Conservation (phyloP, 2,888 invertebrate species). For the Anorthoa munda region DNA sequence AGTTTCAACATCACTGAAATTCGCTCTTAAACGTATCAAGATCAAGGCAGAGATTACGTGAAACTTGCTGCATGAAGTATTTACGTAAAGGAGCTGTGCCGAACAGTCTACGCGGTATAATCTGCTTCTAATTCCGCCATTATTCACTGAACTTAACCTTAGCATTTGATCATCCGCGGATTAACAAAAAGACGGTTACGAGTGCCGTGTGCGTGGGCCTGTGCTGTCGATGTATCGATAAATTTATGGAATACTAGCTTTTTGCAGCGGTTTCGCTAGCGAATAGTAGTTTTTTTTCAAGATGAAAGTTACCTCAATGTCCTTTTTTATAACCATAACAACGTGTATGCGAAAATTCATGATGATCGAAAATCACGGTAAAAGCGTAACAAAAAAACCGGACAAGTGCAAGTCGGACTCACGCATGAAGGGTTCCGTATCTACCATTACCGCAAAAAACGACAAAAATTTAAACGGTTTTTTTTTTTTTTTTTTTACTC, state of each 20-base stretch:
- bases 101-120: slow-evolving; percentile 41
- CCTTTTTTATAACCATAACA: no score
- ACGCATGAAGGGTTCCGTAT: no score
- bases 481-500: no score
- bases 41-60: slow-evolving; percentile 33
- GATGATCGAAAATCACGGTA: no score
- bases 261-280: background rate
- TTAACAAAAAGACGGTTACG: slow-evolving; percentile 62
- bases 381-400: no score
- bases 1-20: slow-evolving; percentile 12
- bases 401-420: no score
- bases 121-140: slow-evolving; percentile 55
- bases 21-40: slow-evolving; percentile 1
- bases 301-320: no score
- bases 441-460: no score
- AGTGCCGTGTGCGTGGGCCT: slow-evolving; percentile 42
- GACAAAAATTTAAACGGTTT: no score
- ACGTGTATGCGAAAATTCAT: no score
- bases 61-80: slow-evolving; percentile 43
- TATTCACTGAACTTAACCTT: slow-evolving; percentile 63
- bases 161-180: slow-evolving; percentile 64
- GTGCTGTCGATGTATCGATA: slow-evolving; percentile 13
- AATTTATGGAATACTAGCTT: background rate
- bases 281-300: no score
- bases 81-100: slow-evolving; percentile 43